Evolutionary conservation across 2,113 vertebrate genomes (phyloP).

Genomic region (human (Homo sapiens)): DNA sequence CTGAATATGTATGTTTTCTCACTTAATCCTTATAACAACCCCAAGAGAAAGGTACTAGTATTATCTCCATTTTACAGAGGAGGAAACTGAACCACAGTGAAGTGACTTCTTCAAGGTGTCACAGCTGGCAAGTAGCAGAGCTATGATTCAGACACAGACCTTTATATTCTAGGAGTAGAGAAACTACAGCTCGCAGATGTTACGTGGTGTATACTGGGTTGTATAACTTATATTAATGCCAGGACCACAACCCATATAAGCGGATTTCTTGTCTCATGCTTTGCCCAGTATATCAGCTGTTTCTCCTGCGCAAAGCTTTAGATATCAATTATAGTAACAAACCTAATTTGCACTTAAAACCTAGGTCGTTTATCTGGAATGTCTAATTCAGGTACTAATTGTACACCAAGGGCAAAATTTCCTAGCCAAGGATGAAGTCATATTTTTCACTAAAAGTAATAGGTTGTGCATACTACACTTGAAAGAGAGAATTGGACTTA

Average conservation of each 20-base stretch:
- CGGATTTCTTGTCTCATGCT: not conserved
- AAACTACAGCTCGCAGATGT: not conserved
- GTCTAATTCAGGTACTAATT: not conserved
- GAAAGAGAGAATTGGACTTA: not conserved
- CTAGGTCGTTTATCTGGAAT: not conserved
- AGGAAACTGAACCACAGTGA: not conserved
- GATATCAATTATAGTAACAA: not conserved
- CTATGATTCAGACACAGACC: not conserved
- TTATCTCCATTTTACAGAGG: not conserved
- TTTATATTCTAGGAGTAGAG: not conserved
- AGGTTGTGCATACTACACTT: not conserved
- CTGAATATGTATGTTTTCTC: not conserved
- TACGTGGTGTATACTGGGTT: not conserved
- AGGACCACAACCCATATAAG: no score
- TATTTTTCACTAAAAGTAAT: not conserved
- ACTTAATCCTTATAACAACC: not conserved
- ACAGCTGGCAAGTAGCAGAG: not conserved
- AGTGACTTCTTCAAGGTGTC: not conserved
- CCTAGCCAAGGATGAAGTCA: not conserved
- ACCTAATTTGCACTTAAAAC: not conserved
- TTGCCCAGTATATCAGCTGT: not conserved
- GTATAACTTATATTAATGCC: not conserved
- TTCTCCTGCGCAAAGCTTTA: not conserved
- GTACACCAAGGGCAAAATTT: not conserved
- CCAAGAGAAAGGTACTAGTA: not conserved